Base-by-base conservation (phyloP, 1,140 invertebrate genomes). In the Dendroctonus ponderosae region DNA sequence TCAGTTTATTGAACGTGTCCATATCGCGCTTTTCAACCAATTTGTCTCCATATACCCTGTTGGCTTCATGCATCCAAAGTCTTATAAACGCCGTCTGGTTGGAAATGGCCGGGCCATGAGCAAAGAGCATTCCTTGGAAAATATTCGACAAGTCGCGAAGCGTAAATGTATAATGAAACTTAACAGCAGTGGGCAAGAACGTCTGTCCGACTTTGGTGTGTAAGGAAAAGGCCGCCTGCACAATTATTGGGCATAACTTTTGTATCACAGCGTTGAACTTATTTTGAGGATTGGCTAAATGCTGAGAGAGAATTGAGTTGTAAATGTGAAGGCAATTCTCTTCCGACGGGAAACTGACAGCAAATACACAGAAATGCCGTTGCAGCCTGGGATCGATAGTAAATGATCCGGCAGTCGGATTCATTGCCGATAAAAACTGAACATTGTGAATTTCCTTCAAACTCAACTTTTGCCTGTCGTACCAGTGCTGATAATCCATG, bases 101-200 rank as follows among this genome's bases (percentile, higher is more conserved):
- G 57, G 87, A 86, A 37, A 93, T 82, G 43, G 89, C 87, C 15
- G 95, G 93, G 7, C 85, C 86, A 61, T 83, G 88, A n/a, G 89
- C 85, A 80, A 95, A 96, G n/a, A 97, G 79, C 42, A 97, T 84
- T 12, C 94, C 94, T 82, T 92, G 89, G 75, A 92, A 93, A 63
- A 93, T 91, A 78, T 97, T 97, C 3, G 93, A 92, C 5, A 97
- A 80, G 79, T 98, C 96, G 68, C 95, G 82, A 41, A 98, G 80
- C 79, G 97, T 98, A 79, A 97, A 97, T 52, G 92, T 84, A 74
- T 98, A 98, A 79, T 97, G 95, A 78, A 97, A 98, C 79, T 97
- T 97, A 42, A 93, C 83, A 7, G 94, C 94, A 0, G 95, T 97
- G 5, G 94, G 94, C 51, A 96, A 80, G 80, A 97, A 97, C 0